Conservation (phyloP, 37 sponge, comb jelly and placozoan genomes). For the Beroe forskalii region DNA sequence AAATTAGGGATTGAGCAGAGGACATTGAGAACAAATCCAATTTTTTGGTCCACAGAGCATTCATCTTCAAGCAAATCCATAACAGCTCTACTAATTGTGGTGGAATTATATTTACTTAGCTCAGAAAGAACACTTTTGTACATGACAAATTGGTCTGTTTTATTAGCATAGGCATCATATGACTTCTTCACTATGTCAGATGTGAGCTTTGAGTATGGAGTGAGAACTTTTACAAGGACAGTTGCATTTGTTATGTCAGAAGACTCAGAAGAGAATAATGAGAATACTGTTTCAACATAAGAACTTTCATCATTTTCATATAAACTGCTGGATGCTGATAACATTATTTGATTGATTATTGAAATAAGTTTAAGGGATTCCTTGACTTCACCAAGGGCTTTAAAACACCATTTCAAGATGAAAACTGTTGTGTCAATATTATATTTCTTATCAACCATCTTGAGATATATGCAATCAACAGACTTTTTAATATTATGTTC, state of each 20-base stretch:
- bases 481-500: slow-evolving; percentile 49
- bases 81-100: neutral
- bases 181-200: neutral
- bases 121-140: neutral
- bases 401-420: slow-evolving; percentile 13
- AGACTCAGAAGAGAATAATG: slow-evolving; percentile 13
- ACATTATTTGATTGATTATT: neutral
- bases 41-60: neutral
- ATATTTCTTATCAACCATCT: neutral
- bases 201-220: neutral
- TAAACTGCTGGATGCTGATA: neutral
- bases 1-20: slow-evolving; percentile 26
- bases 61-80: slow-evolving; percentile 42
- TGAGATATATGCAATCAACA: neutral
- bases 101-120: slow-evolving; percentile 38
- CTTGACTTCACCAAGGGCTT: neutral
- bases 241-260: neutral
- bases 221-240: slow-evolving; percentile 19
- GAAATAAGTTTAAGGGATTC: neutral
- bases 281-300: slow-evolving; percentile 15
- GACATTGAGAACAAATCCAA: slow-evolving; percentile 59
- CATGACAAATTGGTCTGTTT: neutral
- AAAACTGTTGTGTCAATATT: neutral
- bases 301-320: neutral
- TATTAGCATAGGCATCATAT: neutral